Evolutionary conservation across 2,888 invertebrate species (phyloP), one percentile per base, ranked within the genome.

Genomic region (Chrysolina oricalcia): DNA sequence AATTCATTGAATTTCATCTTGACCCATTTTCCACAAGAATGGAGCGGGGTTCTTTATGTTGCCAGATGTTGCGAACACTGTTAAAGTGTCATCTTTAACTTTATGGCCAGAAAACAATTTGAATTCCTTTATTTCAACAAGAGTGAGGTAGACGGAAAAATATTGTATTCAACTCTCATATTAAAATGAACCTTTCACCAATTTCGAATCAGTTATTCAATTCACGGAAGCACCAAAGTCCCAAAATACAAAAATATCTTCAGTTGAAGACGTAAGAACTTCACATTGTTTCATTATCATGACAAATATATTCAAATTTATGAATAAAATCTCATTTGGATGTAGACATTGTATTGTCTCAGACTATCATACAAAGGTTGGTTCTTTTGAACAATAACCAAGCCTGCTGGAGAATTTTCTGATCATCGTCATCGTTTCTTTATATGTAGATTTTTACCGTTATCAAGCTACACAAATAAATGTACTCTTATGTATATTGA

Each of bases 351-450:
- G 35, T 59, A 35, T 1, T 59, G 59, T 59, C n/a, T 35, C 15
- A 21, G 70, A 62, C 63, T 40, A 10, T 62, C 5, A 23, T 35
- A 35, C 40, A 13, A 48, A 35, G 46, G 46, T 27, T 63, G 48
- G 48, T 6, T 21, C 27, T 46, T 46, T 46, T 21, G 40, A 63
- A 35, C 63, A 62, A 67, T 40, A 19, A 73, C 72, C 72, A 40
- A 72, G 59, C 66, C 66, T 65, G 11, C 63, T 21, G 17, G 53
- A 72, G 50, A 72, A 72, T 72, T 41, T 56, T 35, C 48, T 48
- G 35, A 68, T 73, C 68, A 40, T 23, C 53, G 9, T 56, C 10
- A 11, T 13, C 15, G 8, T 23, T 27, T 35, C 19, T 19, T 19
- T 17, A 53, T 53, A 53, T 21, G 5, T 53, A 35, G 35, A 35